These are phyloP conservation scores for Pemphigus obesinymphae DNA, from an alignment of 1,140 invertebrate species.

Conservation along the genomic window DNA sequence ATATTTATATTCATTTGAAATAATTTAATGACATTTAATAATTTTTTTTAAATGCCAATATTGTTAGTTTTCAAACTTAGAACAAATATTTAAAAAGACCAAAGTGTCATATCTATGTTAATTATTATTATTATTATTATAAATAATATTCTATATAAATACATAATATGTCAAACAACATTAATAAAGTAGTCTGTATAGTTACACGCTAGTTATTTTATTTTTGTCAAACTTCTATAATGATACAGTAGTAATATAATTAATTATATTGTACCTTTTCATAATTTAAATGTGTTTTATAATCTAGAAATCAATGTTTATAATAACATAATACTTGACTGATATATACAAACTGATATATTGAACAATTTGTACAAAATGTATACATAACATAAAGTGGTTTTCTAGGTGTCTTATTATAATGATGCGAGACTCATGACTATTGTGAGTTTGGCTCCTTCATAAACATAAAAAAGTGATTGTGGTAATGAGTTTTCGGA, in stretches of 20 bases:
- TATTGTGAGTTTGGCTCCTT: too few species aligned
- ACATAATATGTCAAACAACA: background rate
- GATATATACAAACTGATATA: too few species aligned
- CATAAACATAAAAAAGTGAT: too few species aligned
- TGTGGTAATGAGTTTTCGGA: too few species aligned
- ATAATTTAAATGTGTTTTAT: background rate
- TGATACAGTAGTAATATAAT: too few species aligned
- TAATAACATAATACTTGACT: too few species aligned
- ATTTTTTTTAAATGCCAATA: background rate
- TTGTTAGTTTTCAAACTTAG: conserved; percentile 13
- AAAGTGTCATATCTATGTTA: conserved; percentile 27
- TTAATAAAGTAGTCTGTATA: conserved; percentile 18
- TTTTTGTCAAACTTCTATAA: background rate
- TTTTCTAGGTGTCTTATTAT: too few species aligned
- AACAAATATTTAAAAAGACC: conserved; percentile 8
- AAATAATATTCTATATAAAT: conserved; percentile 12
- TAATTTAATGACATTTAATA: background rate
- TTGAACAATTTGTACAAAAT: too few species aligned
- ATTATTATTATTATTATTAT: conserved; percentile 22
- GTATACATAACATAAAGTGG: too few species aligned
- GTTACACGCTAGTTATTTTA: background rate
- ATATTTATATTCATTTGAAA: background rate
- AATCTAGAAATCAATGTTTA: too few species aligned
- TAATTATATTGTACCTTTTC: background rate
- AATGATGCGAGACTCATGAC: too few species aligned